Percentiles rank a stretch among this genome's conserved stretches.
Evolutionary conservation across 2,797 vertebrate genomes (phyloP).

Genomic region (Tenualosa ilisha): DNA sequence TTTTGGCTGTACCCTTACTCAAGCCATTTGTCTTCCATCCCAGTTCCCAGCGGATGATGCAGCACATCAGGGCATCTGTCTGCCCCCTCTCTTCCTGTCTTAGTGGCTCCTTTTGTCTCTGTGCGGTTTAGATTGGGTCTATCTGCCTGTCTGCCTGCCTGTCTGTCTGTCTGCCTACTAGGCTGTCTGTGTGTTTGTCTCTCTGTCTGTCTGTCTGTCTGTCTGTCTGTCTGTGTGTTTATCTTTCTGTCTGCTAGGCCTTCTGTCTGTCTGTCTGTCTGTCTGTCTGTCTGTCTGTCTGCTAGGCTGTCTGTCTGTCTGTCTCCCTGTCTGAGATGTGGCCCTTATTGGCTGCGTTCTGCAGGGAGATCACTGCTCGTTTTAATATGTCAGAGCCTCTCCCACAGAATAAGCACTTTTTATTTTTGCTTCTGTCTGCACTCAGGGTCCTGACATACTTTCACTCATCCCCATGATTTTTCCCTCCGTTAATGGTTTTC

Average conservation of each 20-base stretch:
- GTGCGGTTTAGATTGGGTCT: neutral
- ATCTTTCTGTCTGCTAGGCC: no score
- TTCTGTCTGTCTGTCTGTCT: no score
- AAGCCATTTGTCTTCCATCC: neutral
- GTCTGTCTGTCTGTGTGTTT: no score
- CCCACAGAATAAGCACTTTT: neutral
- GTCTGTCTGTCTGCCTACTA: no score
- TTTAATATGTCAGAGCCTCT: neutral
- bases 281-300: no score
- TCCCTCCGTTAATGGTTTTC: neutral
- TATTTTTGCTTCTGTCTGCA: neutral
- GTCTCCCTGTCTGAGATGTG: no score
- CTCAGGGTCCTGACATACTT: conserved; percentile 12
- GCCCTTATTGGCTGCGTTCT: neutral
- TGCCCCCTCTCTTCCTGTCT: neutral
- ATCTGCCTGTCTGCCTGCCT: no score
- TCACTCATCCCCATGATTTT: neutral
- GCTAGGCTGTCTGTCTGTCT: no score
- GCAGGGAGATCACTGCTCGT: neutral
- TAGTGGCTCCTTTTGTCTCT: neutral
- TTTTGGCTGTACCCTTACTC: neutral
- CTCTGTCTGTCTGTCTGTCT: no score
- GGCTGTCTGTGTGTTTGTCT: neutral
- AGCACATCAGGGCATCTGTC: neutral
- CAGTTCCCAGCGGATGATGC: neutral